Evolutionary conservation across 2,113 vertebrate genomes (phyloP).

Genomic region (Mus pahari): DNA sequence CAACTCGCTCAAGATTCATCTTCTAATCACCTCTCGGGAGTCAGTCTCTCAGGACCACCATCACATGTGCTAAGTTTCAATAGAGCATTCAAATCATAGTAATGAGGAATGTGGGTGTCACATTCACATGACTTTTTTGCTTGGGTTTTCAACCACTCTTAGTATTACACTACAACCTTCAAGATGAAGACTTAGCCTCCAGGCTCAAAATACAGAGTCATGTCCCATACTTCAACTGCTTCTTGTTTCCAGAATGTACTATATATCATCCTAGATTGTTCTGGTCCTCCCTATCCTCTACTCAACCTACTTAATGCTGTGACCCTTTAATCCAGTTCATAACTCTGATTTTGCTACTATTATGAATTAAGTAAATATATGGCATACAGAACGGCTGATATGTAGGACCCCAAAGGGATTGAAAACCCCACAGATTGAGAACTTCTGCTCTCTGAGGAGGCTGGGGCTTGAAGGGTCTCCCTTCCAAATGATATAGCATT

Average conservation of each 20-base stretch:
- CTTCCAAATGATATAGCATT: slow-evolving; percentile 16
- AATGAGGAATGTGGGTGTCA: neutral
- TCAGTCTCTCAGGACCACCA: neutral
- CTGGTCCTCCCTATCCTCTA: neutral
- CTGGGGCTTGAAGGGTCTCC: too few relatives aligned
- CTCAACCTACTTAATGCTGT: neutral
- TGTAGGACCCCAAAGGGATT: neutral
- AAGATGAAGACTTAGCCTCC: neutral
- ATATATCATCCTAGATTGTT: neutral
- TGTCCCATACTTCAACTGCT: neutral
- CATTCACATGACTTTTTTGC: neutral
- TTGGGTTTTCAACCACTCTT: neutral
- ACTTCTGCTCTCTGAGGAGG: too few relatives aligned
- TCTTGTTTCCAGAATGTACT: neutral
- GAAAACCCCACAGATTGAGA: neutral
- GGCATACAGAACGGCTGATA: neutral
- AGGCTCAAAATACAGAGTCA: neutral
- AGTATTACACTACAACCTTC: neutral
- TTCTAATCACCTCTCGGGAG: neutral
- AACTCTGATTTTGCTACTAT: neutral
- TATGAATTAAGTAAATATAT: neutral
- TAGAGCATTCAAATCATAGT: neutral
- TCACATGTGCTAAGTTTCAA: neutral
- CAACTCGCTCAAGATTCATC: neutral
- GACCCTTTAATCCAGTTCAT: too few relatives aligned